Conservation (phyloP, 2,888 invertebrate species). For the Pimpla rufipes region DNA sequence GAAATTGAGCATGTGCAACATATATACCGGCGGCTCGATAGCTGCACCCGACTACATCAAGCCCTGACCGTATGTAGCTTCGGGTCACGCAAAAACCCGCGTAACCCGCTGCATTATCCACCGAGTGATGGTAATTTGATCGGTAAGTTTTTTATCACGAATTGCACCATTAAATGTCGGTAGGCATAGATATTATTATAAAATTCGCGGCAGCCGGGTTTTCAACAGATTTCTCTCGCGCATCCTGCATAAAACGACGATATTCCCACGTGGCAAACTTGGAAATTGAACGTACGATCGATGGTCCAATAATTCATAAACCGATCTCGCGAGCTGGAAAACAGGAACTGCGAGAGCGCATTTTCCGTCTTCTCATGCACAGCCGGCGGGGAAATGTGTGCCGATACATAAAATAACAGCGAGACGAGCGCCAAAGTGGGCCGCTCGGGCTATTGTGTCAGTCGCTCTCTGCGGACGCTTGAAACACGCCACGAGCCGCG, state of each 20-base stretch:
- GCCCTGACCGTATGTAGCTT: background rate
- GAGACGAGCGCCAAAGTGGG: conserved; percentile 56
- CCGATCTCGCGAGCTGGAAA: background rate
- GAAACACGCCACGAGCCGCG: conserved; percentile 27
- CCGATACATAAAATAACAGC: conserved; percentile 39
- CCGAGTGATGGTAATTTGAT: background rate
- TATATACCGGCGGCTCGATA: conserved; percentile 12
- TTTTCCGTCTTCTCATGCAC: background rate
- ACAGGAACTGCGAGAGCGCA: background rate
- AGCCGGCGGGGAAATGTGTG: conserved; percentile 41
- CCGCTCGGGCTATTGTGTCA: conserved; percentile 47
- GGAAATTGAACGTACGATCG: conserved; percentile 24
- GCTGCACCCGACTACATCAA: background rate
- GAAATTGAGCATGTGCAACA: conserved; percentile 66
- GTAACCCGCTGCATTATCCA: background rate
- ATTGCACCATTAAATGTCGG: background rate
- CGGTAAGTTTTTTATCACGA: no score
- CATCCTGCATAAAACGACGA: background rate
- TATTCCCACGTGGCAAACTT: background rate
- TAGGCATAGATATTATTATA: no score
- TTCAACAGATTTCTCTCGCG: background rate
- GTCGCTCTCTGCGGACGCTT: conserved; percentile 15
- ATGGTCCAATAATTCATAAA: background rate
- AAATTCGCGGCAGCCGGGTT: no score
- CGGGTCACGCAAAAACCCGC: conserved; percentile 1